Evolutionary conservation across 1,140 invertebrate species (phyloP).

Genomic region (Meloidogyne floridensis): DNA sequence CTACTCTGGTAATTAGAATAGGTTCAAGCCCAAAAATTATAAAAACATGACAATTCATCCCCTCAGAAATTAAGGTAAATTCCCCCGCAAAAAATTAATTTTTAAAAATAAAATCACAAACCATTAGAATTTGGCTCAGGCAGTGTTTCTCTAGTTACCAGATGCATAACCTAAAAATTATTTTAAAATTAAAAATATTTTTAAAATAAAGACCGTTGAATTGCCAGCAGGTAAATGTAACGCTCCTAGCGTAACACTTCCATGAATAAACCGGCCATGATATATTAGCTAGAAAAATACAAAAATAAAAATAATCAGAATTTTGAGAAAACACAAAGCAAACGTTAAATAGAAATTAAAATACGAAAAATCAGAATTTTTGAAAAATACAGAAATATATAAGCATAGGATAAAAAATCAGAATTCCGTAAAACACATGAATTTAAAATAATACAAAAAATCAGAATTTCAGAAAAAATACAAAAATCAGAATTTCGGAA

Average conservation of each 20-base stretch:
- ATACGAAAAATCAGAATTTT: too few species aligned
- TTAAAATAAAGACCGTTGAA: constrained; percentile 78
- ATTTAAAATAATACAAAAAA: too few species aligned
- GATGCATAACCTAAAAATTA: constrained; percentile 86
- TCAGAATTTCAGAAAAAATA: not conserved
- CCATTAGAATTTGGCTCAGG: constrained; percentile 98
- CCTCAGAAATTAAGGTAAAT: not conserved
- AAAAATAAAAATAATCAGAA: not conserved
- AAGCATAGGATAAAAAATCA: too few species aligned
- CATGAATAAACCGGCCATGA: constrained; percentile 97
- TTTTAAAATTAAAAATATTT: not conserved
- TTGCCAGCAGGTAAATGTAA: constrained; percentile 85
- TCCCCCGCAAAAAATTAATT: not conserved
- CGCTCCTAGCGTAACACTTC: constrained; percentile 88
- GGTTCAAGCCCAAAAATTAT: too few species aligned
- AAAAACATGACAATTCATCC: not conserved
- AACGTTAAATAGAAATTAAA: too few species aligned
- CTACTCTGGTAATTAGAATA: too few species aligned
- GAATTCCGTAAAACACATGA: too few species aligned
- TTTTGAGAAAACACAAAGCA: not conserved
- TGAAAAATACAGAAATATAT: too few species aligned
- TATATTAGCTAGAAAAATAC: constrained; percentile 80
- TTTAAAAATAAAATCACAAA: constrained; percentile 63
- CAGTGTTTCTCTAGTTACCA: constrained; percentile 95
- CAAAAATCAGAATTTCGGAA: not conserved